Conservation (phyloP, 2,113 vertebrate genomes). For the Camelus bactrianus region DNA sequence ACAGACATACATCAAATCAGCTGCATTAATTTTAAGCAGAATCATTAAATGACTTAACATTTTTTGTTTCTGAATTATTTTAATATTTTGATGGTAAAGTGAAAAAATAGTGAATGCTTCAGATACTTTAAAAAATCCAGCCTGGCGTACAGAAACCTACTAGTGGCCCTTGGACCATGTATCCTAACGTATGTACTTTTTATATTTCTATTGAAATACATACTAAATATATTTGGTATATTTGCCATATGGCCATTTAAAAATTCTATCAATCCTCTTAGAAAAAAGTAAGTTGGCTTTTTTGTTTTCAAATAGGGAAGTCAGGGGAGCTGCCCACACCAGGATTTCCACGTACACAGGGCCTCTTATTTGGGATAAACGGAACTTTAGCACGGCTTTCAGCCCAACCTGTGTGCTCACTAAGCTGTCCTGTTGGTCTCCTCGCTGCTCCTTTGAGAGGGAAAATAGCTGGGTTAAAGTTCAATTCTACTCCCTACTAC, state of each 20-base stretch:
- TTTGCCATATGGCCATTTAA: background rate
- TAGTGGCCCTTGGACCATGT: background rate
- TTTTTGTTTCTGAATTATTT: constrained; percentile 56
- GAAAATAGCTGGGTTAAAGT: background rate
- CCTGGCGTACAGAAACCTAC: background rate
- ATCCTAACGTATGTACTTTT: background rate
- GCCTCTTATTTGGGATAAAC: background rate
- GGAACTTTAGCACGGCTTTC: background rate
- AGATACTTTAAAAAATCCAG: background rate
- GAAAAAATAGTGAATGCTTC: constrained; percentile 32
- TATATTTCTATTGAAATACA: background rate
- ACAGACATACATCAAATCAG: constrained; percentile 47
- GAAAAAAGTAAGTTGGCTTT: background rate
- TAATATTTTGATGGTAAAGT: constrained; percentile 42
- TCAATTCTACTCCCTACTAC: background rate
- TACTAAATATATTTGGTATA: background rate
- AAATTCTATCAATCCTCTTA: constrained; percentile 50
- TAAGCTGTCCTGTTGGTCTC: background rate
- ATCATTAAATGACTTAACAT: constrained; percentile 56
- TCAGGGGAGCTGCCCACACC: background rate
- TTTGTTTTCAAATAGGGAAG: background rate
- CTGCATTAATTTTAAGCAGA: constrained; percentile 49
- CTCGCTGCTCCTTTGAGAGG: background rate
- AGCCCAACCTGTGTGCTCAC: background rate
- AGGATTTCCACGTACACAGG: background rate